Evolutionary conservation across 2,113 vertebrate genomes (phyloP).

Genomic region (Rallus limicola): DNA sequence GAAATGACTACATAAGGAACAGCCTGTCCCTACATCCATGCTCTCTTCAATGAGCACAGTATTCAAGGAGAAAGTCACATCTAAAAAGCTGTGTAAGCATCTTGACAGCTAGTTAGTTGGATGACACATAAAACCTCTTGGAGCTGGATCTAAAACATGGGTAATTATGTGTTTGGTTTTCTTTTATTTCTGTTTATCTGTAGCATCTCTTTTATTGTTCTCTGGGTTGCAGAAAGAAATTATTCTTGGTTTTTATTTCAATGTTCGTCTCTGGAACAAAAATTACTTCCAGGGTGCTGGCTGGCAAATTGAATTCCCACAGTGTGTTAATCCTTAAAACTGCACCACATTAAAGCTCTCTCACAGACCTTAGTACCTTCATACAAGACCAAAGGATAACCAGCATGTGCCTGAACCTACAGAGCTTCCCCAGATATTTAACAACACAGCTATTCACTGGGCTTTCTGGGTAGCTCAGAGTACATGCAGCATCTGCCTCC

Average conservation of each 20-base stretch:
- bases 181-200: constrained; percentile 38
- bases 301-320: not conserved
- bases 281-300: not conserved
- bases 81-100: constrained; percentile 39
- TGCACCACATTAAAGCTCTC: not conserved
- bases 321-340: not conserved
- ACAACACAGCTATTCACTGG: not conserved
- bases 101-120: constrained; percentile 14
- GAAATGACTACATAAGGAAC: not conserved
- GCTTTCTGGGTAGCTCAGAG: not conserved
- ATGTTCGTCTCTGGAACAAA: not conserved
- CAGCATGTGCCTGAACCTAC: not conserved
- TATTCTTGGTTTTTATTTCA: constrained; percentile 32
- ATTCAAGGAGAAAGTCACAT: not conserved
- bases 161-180: constrained; percentile 11
- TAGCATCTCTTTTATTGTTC: constrained; percentile 30
- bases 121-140: constrained; percentile 53
- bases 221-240: not conserved
- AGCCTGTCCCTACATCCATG: not conserved
- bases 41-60: not conserved
- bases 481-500: not conserved
- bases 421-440: not conserved
- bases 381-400: not conserved
- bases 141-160: constrained; percentile 26
- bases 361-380: not conserved